Conservation (phyloP, 2,113 vertebrate genomes). For the Dasyornis broadbenti region DNA sequence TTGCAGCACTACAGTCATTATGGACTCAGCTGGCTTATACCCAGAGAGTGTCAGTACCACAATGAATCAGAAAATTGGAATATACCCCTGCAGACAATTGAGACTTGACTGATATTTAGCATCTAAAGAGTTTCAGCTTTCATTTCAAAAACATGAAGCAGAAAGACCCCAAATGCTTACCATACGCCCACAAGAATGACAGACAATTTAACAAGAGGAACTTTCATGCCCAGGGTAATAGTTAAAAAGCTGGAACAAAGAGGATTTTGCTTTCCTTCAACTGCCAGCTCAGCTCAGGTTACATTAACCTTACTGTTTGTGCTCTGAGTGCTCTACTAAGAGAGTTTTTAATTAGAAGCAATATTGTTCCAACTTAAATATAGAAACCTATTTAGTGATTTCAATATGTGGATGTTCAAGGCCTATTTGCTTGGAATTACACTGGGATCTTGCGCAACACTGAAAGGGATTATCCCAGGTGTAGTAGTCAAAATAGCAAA, state of each 20-base stretch:
- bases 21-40: background rate
- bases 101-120: background rate
- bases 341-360: constrained; percentile 45
- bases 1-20: background rate
- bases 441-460: background rate
- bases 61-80: background rate
- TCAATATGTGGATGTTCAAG: background rate
- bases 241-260: background rate
- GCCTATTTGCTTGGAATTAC: constrained; percentile 32
- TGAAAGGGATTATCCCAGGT: constrained; percentile 45
- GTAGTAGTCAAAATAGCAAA: constrained; percentile 41
- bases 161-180: background rate
- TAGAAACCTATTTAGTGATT: constrained; percentile 49
- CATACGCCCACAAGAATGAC: background rate
- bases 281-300: background rate
- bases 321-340: background rate
- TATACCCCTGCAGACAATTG: background rate
- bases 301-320: background rate
- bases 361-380: constrained; percentile 51
- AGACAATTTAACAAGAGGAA: background rate
- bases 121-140: background rate
- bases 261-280: background rate
- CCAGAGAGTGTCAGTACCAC: background rate
- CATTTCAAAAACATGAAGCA: background rate
- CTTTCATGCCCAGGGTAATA: background rate